Evolutionary conservation across 2,888 invertebrate species (phyloP).

Genomic region (Sarcophaga variegata): DNA sequence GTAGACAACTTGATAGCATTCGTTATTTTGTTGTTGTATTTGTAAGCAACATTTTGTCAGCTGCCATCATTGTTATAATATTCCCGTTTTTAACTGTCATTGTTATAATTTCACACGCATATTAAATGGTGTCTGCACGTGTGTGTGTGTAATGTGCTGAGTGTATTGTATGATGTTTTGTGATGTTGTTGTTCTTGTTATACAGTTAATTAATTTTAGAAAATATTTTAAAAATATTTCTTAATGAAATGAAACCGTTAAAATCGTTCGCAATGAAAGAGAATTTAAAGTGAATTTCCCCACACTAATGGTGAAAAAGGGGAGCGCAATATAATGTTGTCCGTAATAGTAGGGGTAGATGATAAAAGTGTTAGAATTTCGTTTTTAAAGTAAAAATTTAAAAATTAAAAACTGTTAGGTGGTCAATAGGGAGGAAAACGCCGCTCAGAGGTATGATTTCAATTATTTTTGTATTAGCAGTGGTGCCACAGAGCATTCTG

Average conservation of each 20-base stretch:
- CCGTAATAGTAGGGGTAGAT: too few relatives aligned
- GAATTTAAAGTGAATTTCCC: not conserved
- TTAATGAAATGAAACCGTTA: not conserved
- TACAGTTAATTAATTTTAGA: constrained; percentile 50
- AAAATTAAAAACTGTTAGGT: too few relatives aligned
- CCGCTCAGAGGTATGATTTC: too few relatives aligned
- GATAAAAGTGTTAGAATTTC: too few relatives aligned
- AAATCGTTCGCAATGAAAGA: not conserved
- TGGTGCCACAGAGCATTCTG: too few relatives aligned
- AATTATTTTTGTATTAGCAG: too few relatives aligned
- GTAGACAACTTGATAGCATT: too few relatives aligned
- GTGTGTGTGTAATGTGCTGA: not conserved
- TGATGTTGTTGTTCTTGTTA: constrained; percentile 6
- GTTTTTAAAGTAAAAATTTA: too few relatives aligned
- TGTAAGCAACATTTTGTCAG: constrained; percentile 49
- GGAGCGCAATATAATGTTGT: not conserved
- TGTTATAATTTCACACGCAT: constrained; percentile 42
- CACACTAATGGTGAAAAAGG: not conserved
- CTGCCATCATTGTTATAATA: constrained; percentile 59
- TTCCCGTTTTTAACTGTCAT: constrained; percentile 40
- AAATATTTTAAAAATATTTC: not conserved
- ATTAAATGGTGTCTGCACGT: not conserved
- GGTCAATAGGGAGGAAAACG: too few relatives aligned
- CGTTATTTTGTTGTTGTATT: constrained; percentile 7
- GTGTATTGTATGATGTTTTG: not conserved